A percentile compares a stretch with the other conserved stretches of the same genome.
phyloP scores from a whole-genome alignment of 2,888 invertebrate genomes.

The Caenorhabditis sp. region DNA sequence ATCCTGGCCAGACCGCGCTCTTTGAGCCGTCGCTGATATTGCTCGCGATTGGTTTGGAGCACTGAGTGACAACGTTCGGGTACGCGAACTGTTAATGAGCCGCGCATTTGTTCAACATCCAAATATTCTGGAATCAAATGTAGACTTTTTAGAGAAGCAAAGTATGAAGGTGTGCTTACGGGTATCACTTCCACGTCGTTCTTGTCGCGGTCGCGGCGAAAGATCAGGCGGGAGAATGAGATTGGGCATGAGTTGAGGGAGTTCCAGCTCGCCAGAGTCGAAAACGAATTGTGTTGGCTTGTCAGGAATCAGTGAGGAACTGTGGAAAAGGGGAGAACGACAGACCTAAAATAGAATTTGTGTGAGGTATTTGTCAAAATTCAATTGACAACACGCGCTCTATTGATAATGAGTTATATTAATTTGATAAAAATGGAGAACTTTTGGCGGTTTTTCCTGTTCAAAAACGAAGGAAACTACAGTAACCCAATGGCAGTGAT shows the following conservation, averaged over 20 bases:
- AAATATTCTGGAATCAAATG: constrained; percentile 50
- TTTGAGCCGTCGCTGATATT: constrained; percentile 51
- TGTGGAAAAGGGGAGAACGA: constrained; percentile 58
- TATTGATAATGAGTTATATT: too few relatives aligned
- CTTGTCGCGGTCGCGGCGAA: constrained; percentile 37
- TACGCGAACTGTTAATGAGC: constrained; percentile 44
- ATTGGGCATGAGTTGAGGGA: constrained; percentile 33
- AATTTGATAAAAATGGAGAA: too few relatives aligned
- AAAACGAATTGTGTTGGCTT: constrained; percentile 55
- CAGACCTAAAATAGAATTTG: constrained; percentile 47
- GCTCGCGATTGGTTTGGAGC: constrained; percentile 53
- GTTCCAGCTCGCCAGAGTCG: constrained; percentile 24
- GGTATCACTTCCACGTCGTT: constrained; percentile 50
- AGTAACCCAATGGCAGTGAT: too few relatives aligned
- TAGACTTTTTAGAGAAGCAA: too few relatives aligned
- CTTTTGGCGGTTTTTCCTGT: too few relatives aligned
- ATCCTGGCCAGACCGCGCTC: constrained; percentile 48
- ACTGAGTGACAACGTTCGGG: constrained; percentile 57
- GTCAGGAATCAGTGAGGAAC: constrained; percentile 56
- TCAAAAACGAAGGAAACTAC: too few relatives aligned
- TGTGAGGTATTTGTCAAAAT: too few relatives aligned
- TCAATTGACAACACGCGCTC: too few relatives aligned
- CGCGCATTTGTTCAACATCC: constrained; percentile 49
- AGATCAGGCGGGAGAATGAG: constrained; percentile 39
- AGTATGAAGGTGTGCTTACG: too few relatives aligned